These are phyloP conservation scores for Champsocephalus gunnari DNA, from an alignment of 2,797 vertebrate genomes.

Conservation along the genomic window DNA sequence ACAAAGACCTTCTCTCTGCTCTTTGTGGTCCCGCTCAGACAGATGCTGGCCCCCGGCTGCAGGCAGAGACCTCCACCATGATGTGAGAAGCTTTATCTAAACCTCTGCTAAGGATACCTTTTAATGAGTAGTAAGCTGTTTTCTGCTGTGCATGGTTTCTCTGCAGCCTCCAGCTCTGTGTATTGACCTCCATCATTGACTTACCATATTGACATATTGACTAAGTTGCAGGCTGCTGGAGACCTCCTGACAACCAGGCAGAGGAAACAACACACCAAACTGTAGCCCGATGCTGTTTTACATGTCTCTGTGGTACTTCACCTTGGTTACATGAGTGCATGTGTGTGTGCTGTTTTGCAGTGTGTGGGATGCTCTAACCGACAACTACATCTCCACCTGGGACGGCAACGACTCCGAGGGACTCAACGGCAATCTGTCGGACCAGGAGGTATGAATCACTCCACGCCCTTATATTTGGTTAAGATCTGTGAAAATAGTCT, in stretches of 20 bases:
- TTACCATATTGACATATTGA: slow-evolving; percentile 47
- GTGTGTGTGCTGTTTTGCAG: slow-evolving; percentile 76
- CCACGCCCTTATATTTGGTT: slow-evolving; percentile 4
- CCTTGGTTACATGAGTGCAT: slow-evolving; percentile 20
- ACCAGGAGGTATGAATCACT: slow-evolving; percentile 87
- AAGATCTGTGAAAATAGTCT: not conserved
- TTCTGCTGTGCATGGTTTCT: slow-evolving; percentile 48
- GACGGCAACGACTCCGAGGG: slow-evolving; percentile 86
- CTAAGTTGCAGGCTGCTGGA: slow-evolving; percentile 40
- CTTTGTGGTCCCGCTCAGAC: slow-evolving; percentile 49
- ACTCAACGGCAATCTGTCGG: slow-evolving; percentile 91
- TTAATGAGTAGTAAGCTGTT: slow-evolving; percentile 47
- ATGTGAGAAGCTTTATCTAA: slow-evolving; percentile 72
- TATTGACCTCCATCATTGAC: slow-evolving; percentile 39
- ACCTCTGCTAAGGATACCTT: slow-evolving; percentile 57
- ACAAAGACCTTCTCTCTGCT: slow-evolving; percentile 66
- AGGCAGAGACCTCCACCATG: slow-evolving; percentile 54
- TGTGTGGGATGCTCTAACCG: slow-evolving; percentile 95
- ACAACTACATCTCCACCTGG: slow-evolving; percentile 94
- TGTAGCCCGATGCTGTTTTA: slow-evolving; percentile 30
- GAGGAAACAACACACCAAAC: slow-evolving; percentile 36
- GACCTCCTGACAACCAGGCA: slow-evolving; percentile 25
- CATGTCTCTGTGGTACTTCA: not conserved
- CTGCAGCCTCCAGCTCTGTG: slow-evolving; percentile 36
- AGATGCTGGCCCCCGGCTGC: slow-evolving; percentile 26